Percentiles rank a stretch among this genome's conserved stretches.
Evolutionary conservation across 2,113 vertebrate genomes (phyloP).

Genomic region (Lepisosteus oculatus): DNA sequence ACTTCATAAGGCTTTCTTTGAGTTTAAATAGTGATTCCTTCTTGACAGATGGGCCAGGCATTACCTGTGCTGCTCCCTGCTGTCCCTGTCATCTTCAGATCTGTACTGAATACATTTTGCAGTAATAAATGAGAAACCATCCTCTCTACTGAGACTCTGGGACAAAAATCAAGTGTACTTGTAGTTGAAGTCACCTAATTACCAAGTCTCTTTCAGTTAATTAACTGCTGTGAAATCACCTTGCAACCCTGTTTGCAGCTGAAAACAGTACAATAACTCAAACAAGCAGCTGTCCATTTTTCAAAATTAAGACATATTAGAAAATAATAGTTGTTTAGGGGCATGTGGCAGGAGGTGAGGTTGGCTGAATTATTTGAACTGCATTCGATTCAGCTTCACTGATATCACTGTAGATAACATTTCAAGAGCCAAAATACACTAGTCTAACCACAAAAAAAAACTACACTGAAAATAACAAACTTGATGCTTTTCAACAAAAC

Average conservation of each 20-base stretch:
- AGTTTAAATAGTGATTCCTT: not conserved
- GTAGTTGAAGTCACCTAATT: slow-evolving; percentile 30
- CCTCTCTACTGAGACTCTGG: slow-evolving; percentile 25
- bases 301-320: not conserved
- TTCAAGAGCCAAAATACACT: no score
- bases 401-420: no score
- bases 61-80: slow-evolving; percentile 27
- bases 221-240: slow-evolving; percentile 39
- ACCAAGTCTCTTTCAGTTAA: slow-evolving; percentile 37
- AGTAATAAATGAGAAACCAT: slow-evolving; percentile 35
- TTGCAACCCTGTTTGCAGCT: slow-evolving; percentile 24
- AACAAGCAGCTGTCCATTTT: not conserved
- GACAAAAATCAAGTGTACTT: slow-evolving; percentile 22
- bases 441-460: no score
- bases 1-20: slow-evolving; percentile 34
- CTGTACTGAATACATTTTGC: slow-evolving; percentile 10
- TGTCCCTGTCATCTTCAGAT: slow-evolving; percentile 21
- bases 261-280: slow-evolving; percentile 9
- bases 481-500: no score
- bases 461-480: no score
- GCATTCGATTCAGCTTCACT: no score
- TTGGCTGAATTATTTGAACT: no score
- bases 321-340: no score
- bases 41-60: slow-evolving; percentile 41
- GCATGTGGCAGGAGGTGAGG: no score